Base-by-base conservation (phyloP, 2,888 invertebrate species). In the Mythimna impura region DNA sequence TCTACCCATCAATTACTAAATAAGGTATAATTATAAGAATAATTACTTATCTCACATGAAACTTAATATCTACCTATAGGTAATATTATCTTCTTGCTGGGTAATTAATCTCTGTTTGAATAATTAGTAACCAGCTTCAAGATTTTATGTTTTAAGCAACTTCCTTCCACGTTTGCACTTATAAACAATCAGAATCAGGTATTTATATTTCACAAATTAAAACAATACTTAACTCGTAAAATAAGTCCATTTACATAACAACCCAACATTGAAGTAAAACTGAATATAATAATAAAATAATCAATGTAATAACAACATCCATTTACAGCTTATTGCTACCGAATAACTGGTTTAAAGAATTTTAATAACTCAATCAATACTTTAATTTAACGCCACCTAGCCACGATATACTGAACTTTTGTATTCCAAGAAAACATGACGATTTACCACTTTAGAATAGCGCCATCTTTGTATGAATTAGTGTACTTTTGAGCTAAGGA, bases 341-440 rank as follows among this genome's bases (percentile, higher is more conserved):
- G 5, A 30, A 58, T 47, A 6, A 58, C 20, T 4, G 30, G 7
- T 10, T 14, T 52, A 10, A 40, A 61, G 17, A 36, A 17, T 64
- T 63, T 80, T 50, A 36, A 52, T 36, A 52, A 25, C 34, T 52
- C n/a, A 2, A 36, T 61, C 34, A 30, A 0, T 36, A 43, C 4
- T 30, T 64, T 14, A 4, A 34, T 55, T 43, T 65, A 67, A n/a
- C 47, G 70, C 65, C 70, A 80, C 66, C 80, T 81, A 70, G n/a
- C 4, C 7, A 12, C 10, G 0, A 25, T 0, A 14, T 0, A 2
- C 5, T 34, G 10, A 40, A 66, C 30, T 65, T n/a, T 54, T 47
- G 50, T 0, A 8, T 22, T 12, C 0, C 9, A 36, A 17, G 25
- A 43, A 25, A 54, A 3, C 5, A 12, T 5, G 1, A 34, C 3